Base-by-base conservation (phyloP, 2,888 invertebrate genomes). In the Notodromas monacha region DNA sequence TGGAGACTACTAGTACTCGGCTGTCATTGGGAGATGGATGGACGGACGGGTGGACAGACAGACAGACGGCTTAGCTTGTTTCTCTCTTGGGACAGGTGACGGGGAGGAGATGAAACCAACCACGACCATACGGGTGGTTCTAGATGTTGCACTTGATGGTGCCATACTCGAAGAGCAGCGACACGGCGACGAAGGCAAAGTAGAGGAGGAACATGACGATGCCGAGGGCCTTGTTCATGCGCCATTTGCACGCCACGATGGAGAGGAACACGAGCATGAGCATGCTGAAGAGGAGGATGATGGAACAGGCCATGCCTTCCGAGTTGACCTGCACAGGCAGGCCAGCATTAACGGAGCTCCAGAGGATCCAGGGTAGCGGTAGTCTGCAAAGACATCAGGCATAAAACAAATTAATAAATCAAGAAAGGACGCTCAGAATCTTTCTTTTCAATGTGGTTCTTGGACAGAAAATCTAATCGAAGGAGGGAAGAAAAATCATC, bases 251-350 rank as follows among this genome's bases (percentile, higher is more conserved):
- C 59, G 69, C 68, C 49, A 79, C 77, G 52, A 81, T 81, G 52
- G 74, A 73, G 50, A 76, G 50, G 51, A 92, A 81, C 45, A 92
- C 81, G 52, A 86, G 77, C 42, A 86, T 49, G 42, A 92, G 62
- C 92, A 92, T 92, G 55, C 50, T 67, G 60, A 92, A 92, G 38
- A 92, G 67, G 44, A 92, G 70, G 44, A 84, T 68, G 49, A 92
- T 84, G 51, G 84, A 84, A 61, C 92, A 92, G 42, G 84, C 73
- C 70, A 92, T 79, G 42, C 92, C 92, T 42, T 70, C 68, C 44
- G 81, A 81, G 60, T 72, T 74, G 41, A 86, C 84, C 47, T 65
- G 61, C 38, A 84, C 76, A 29, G 77, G 70, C 46, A 63, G 61
- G 37, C 68, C 67, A 49, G 72, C 27, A 15, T 38, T 62, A 51